phyloP scores from a whole-genome alignment of 2,113 vertebrate genomes.

The Rhinichthys klamathensis region DNA sequence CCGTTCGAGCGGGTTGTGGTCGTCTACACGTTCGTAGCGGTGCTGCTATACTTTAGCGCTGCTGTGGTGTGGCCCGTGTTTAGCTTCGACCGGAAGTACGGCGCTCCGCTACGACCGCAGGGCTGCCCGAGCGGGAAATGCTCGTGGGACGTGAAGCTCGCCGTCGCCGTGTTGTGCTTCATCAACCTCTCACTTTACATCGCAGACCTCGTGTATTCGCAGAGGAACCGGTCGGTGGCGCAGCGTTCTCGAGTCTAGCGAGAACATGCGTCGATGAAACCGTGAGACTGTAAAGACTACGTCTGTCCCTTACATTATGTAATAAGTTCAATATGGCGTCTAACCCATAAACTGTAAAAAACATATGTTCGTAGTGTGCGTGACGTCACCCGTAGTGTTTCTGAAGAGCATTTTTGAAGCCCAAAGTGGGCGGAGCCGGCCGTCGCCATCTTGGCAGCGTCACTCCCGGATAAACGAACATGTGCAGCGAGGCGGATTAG shows the following conservation, averaged over 20 bases:
- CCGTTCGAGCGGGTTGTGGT: slow-evolving; percentile 85
- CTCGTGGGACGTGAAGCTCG: slow-evolving; percentile 91
- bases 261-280: no score
- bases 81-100: slow-evolving; percentile 90
- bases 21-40: slow-evolving; percentile 82
- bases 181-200: slow-evolving; percentile 87
- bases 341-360: no score
- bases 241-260: slow-evolving; percentile 55
- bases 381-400: no score
- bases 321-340: no score
- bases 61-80: slow-evolving; percentile 92
- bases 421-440: no score
- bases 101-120: slow-evolving; percentile 76
- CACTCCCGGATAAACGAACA: no score
- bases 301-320: no score
- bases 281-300: no score
- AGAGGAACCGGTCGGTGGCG: slow-evolving; percentile 79
- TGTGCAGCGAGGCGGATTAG: no score
- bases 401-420: no score
- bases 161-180: slow-evolving; percentile 87
- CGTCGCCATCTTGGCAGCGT: no score
- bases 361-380: no score
- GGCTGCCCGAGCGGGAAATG: slow-evolving; percentile 82
- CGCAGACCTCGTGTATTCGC: slow-evolving; percentile 84
- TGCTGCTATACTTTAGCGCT: slow-evolving; percentile 88